Base-by-base conservation (phyloP, 1,140 invertebrate genomes). In the Homarus americanus region DNA sequence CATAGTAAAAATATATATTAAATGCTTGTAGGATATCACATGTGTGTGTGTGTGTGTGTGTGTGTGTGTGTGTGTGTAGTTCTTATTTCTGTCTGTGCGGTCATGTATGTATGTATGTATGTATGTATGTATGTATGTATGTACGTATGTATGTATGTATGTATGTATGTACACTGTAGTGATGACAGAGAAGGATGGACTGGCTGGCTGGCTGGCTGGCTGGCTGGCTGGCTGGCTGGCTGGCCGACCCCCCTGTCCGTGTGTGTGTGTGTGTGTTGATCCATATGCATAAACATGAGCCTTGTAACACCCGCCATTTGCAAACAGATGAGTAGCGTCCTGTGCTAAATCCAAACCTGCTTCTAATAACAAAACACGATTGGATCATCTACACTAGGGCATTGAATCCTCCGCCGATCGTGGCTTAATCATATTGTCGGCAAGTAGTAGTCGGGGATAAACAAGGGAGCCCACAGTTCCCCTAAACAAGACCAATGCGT, bases 341-440 rank as follows among this genome's bases (percentile, higher is more conserved):
- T 20, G 72, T 75, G 72, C 72, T 32, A 75, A 38, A 75, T 75
- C 38, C 72, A 75, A 75, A 75, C 72, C 72, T 75, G 72, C 72
- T 75, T 75, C 72, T 75, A 75, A 75, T 75, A 75, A 75, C 72
- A 75, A 75, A 75, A 75, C 72, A 75, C 24, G 72, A 75, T 75
- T 75, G 44, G 44, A 49, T 49, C 44, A 49, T 49, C 44, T 49
- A 38, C 32, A 34, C 20, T 75, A 32, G 40, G 49, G 78, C 49
- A 80, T 80, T 80, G 78, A 80, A 80, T 49, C 78, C 78, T 80
- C 78, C 41, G 40, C 49, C 78, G 24, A 44, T 53, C 49, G 32
- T 32, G 28, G n/a, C 78, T 80, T 80, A 80, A 80, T 80, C 78
- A 80, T 80, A 80, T 80, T 49, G 78, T 80, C 38, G 78, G 40